phyloP scores from a whole-genome alignment of 2,113 vertebrate species.

The Sylvia atricapilla region DNA sequence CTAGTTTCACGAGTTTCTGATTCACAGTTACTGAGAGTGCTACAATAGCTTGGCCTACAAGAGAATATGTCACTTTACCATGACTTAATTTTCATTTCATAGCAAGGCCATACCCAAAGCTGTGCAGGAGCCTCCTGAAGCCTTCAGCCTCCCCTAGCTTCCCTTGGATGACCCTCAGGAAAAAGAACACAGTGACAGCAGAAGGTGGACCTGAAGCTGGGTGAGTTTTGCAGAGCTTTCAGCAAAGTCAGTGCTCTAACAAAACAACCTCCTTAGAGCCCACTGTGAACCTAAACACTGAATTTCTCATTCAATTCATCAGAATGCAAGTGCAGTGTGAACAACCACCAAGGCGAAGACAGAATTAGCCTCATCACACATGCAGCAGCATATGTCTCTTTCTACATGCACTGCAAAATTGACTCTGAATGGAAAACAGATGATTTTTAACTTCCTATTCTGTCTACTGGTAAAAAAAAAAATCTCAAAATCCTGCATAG shows the following conservation, averaged over 20 bases:
- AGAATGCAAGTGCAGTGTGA: not conserved
- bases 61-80: not conserved
- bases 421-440: not conserved
- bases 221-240: not conserved
- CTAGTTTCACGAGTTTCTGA: not conserved
- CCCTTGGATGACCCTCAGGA: not conserved
- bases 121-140: not conserved
- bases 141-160: not conserved
- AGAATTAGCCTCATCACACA: constrained; percentile 40
- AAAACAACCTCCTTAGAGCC: not conserved
- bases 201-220: not conserved
- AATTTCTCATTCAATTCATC: not conserved
- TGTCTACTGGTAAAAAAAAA: not conserved
- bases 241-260: not conserved
- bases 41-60: accelerated
- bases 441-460: constrained; percentile 11
- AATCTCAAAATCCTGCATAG: not conserved
- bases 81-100: not conserved
- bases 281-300: not conserved
- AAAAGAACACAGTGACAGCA: not conserved
- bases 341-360: not conserved
- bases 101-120: not conserved
- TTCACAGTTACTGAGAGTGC: not conserved
- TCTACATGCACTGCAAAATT: constrained; percentile 5
- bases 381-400: not conserved